Evolutionary conservation across 2,888 invertebrate species (phyloP), one percentile per base, ranked within the genome.

Genomic region (Xylophagus ater): DNA sequence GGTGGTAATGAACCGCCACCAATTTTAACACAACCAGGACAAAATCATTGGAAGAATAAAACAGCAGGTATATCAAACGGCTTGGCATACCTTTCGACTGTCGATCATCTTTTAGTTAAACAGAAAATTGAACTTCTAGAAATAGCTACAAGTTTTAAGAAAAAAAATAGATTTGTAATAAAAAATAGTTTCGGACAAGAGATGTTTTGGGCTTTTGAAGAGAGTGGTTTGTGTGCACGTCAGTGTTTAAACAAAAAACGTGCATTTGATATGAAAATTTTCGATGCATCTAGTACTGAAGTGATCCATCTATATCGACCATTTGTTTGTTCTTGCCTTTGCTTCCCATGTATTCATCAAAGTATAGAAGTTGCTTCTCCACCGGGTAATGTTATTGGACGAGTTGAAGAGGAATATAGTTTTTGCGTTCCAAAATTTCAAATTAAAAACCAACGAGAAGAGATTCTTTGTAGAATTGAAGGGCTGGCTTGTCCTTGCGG

Each of bases 71-170:
- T 59, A 47, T 62, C 72, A 72, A 84, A 78, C 60, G 88, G 88
- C 51, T 79, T 89, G 76, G 87, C 85, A 70, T 89, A 84, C 75
- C 81, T 89, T 68, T 81, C 82, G 69, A 76, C 75, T 76, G 77
- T 89, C 74, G 86, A 88, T 61, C 80, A 81, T 52, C 68, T 89
- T 40, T 70, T 85, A 48, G 77, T 89, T 42, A 81, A 84, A 51
- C 87, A 87, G 62, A 81, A 84, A 66, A 76, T 85, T 23, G 86
- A 87, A 58, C 53, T 83, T 34, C 60, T 86, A 62, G 54, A 65
- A 75, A 89, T 81, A 7, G 74, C 87, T 49, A 78, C 79, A 47
- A 87, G 88, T 13, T 90, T 84, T 66, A 88, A 90, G 66, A 84
- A 84, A 9, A 81, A 85, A 58, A 93, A 92, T 58, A 89, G 88